A percentile compares a stretch with the other conserved stretches of the same genome.
These are phyloP conservation scores for Phrynocephalus guinanensis DNA, from an alignment of 2,797 vertebrate species.

Conservation along the genomic window DNA sequence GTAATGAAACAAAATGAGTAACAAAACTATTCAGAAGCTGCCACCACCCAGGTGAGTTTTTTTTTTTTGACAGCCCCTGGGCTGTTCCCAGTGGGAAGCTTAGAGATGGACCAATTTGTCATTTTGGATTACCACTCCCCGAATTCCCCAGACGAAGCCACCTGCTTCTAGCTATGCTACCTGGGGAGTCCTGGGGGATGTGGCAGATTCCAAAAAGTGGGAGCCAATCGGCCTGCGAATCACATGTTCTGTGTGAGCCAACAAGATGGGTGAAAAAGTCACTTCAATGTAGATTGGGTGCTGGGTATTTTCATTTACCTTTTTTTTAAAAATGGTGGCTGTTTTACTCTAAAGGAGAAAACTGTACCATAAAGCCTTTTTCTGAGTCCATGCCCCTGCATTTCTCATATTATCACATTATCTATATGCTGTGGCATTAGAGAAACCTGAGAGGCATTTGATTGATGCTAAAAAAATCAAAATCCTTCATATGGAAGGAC, in stretches of 20 bases:
- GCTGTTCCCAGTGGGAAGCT: background rate
- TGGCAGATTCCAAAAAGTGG: too few species aligned
- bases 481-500: too few species aligned
- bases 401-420: conserved; percentile 11
- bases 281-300: conserved; percentile 4
- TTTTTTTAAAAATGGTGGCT: too few species aligned
- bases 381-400: background rate
- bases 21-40: too few species aligned
- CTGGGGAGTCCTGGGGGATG: background rate
- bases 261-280: background rate
- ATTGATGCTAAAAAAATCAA: conserved; percentile 7
- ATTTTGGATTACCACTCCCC: background rate
- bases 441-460: conserved; percentile 23
- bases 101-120: too few species aligned
- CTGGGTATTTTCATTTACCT: background rate
- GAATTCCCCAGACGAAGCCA: background rate
- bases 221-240: background rate
- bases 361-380: background rate
- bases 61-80: too few species aligned
- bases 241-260: background rate
- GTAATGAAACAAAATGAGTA: too few species aligned
- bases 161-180: background rate
- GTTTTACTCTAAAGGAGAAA: background rate
- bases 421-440: background rate
- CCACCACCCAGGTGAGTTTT: too few species aligned